Evolutionary conservation across 2,113 vertebrate genomes (phyloP).

Genomic region (Lamprotornis superbus): DNA sequence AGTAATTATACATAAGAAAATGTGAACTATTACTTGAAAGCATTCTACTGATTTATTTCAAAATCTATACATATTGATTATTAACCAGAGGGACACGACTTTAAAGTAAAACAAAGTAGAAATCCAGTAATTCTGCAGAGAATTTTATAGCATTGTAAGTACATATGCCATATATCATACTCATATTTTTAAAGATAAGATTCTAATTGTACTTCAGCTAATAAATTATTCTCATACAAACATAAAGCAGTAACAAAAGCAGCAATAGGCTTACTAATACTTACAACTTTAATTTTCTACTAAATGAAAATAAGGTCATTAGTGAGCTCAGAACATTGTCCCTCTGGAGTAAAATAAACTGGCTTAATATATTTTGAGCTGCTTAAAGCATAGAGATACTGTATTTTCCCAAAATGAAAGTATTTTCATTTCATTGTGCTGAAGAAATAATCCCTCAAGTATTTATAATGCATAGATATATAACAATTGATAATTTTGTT

Average conservation of each 20-base stretch:
- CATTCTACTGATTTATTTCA: not conserved
- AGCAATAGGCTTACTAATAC: constrained; percentile 6
- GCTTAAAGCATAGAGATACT: not conserved
- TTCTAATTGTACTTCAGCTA: not conserved
- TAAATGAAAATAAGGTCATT: constrained; percentile 14
- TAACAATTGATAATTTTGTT: constrained; percentile 17
- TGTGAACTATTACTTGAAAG: not conserved
- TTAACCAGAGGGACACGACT: not conserved
- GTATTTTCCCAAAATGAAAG: constrained; percentile 15
- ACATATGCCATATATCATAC: not conserved
- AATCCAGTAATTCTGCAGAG: not conserved
- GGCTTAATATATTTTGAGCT: constrained; percentile 26
- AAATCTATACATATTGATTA: not conserved
- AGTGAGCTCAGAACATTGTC: not conserved
- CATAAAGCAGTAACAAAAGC: constrained; percentile 8
- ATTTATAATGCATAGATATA: constrained; percentile 6
- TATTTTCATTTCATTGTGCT: constrained; percentile 29
- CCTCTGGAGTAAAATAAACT: constrained; percentile 30
- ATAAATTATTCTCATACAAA: not conserved
- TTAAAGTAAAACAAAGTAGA: not conserved
- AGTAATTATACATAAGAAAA: not conserved
- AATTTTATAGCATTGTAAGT: not conserved
- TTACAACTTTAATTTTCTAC: constrained; percentile 43
- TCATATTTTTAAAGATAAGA: not conserved
- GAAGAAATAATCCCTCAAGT: constrained; percentile 33